Conservation (phyloP, 2,888 invertebrate species). For the Xestia c-nigrum region DNA sequence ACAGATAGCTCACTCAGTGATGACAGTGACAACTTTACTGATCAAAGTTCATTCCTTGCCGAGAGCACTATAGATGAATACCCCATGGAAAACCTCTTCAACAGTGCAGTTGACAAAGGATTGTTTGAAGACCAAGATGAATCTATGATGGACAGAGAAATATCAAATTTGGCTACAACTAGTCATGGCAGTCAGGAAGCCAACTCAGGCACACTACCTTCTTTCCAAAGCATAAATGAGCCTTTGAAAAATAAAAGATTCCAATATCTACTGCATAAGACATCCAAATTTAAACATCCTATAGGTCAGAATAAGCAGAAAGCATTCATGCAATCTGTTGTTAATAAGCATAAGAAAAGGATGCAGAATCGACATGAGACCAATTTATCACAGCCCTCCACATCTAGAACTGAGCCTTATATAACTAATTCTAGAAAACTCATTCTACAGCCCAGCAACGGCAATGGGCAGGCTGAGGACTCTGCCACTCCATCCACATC, state of each 20-base stretch:
- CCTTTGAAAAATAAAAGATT: slow-evolving; percentile 88
- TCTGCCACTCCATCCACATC: slow-evolving; percentile 83
- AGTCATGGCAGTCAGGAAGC: slow-evolving; percentile 86
- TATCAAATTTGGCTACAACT: slow-evolving; percentile 88
- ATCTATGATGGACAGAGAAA: slow-evolving; percentile 88
- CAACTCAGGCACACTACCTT: slow-evolving; percentile 82
- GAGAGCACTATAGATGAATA: slow-evolving; percentile 89
- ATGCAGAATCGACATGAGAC: slow-evolving; percentile 83
- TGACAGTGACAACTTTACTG: slow-evolving; percentile 87
- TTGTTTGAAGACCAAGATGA: slow-evolving; percentile 87
- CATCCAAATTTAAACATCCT: slow-evolving; percentile 88
- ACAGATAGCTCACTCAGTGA: slow-evolving; percentile 87
- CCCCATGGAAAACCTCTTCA: slow-evolving; percentile 89
- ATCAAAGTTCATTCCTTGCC: slow-evolving; percentile 87
- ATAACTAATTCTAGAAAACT: slow-evolving; percentile 83
- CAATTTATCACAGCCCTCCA: slow-evolving; percentile 82
- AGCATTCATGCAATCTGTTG: slow-evolving; percentile 88
- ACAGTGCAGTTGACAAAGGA: slow-evolving; percentile 88
- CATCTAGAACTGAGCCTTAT: slow-evolving; percentile 84
- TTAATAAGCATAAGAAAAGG: slow-evolving; percentile 88
- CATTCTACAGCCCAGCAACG: slow-evolving; percentile 80
- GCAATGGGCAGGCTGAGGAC: slow-evolving; percentile 80
- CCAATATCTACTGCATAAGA: slow-evolving; percentile 88
- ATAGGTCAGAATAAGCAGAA: slow-evolving; percentile 88
- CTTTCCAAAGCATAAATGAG: slow-evolving; percentile 87